Conservation (phyloP, 2,888 invertebrate genomes). For the Epinotia bilunana region DNA sequence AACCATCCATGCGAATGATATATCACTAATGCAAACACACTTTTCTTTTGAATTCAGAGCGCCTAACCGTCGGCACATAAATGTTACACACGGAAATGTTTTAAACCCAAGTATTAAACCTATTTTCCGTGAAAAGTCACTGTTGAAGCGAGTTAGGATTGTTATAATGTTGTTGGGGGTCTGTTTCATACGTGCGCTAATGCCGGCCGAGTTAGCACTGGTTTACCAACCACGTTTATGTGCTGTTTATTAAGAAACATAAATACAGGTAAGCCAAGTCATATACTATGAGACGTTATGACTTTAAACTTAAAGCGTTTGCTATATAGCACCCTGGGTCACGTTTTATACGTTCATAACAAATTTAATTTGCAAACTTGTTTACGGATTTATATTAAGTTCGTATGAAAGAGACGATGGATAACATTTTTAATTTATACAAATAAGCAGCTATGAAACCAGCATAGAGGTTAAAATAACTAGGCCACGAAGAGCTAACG, state of each 20-base stretch:
- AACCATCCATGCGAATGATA: too few species aligned
- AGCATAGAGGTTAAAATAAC: background rate
- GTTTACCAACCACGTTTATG: constrained; percentile 6
- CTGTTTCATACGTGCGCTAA: constrained; percentile 27
- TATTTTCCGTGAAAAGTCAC: constrained; percentile 15
- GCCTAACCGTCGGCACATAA: background rate
- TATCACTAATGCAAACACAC: background rate
- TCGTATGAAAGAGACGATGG: background rate
- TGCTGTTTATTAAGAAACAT: constrained; percentile 24
- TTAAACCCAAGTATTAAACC: constrained; percentile 8
- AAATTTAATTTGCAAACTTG: background rate
- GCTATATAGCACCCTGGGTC: constrained; percentile 33
- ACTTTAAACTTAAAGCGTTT: constrained; percentile 20
- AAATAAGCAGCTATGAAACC: background rate
- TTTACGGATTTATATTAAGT: background rate
- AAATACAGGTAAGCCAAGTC: constrained; percentile 1
- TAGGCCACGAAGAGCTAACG: background rate
- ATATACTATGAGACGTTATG: background rate
- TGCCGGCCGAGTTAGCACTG: constrained; percentile 13
- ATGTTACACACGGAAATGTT: constrained; percentile 15
- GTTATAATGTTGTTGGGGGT: constrained; percentile 17
- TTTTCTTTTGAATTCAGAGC: background rate
- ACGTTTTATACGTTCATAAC: background rate
- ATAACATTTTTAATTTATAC: background rate
- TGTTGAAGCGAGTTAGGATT: constrained; percentile 14